phyloP scores from a whole-genome alignment of 2,888 invertebrate species.

The Drosophila anomalata region DNA sequence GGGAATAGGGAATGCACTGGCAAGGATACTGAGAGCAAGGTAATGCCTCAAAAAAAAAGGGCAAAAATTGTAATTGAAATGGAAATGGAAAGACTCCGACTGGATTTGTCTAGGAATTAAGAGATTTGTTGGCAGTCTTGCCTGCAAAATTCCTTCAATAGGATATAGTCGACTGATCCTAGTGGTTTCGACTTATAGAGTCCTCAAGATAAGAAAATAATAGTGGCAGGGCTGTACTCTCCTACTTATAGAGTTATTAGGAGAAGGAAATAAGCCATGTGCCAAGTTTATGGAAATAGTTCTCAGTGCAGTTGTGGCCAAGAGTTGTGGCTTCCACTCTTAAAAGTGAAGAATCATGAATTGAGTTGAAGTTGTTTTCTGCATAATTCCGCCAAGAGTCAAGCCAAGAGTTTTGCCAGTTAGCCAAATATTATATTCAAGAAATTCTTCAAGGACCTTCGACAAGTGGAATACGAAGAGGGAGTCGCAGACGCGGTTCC shows the following conservation, averaged over 20 bases:
- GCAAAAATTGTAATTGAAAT: slow-evolving; percentile 16
- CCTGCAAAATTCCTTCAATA: slow-evolving; percentile 13
- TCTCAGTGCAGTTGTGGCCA: not conserved
- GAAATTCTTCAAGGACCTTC: slow-evolving; percentile 5
- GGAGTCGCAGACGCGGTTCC: not conserved
- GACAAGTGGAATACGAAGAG: not conserved
- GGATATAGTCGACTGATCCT: not conserved
- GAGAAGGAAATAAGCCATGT: too few species aligned
- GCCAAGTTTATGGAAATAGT: not conserved
- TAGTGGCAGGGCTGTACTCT: too few species aligned
- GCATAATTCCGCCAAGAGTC: slow-evolving; percentile 8
- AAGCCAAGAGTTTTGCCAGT: slow-evolving; percentile 12
- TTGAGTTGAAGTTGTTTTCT: slow-evolving; percentile 18
- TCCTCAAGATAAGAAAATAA: too few species aligned
- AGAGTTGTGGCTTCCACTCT: not conserved
- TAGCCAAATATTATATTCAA: slow-evolving; percentile 33
- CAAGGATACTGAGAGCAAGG: not conserved
- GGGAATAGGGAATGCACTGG: slow-evolving; percentile 7
- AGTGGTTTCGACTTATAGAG: not conserved
- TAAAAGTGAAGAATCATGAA: not conserved
- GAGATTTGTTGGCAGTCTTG: slow-evolving; percentile 38
- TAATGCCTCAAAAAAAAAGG: slow-evolving; percentile 11
- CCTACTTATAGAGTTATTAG: too few species aligned
- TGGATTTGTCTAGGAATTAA: slow-evolving; percentile 22
- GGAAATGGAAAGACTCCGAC: slow-evolving; percentile 11